Conservation (phyloP, 2,113 vertebrate genomes). For the Mirounga angustirostris region DNA sequence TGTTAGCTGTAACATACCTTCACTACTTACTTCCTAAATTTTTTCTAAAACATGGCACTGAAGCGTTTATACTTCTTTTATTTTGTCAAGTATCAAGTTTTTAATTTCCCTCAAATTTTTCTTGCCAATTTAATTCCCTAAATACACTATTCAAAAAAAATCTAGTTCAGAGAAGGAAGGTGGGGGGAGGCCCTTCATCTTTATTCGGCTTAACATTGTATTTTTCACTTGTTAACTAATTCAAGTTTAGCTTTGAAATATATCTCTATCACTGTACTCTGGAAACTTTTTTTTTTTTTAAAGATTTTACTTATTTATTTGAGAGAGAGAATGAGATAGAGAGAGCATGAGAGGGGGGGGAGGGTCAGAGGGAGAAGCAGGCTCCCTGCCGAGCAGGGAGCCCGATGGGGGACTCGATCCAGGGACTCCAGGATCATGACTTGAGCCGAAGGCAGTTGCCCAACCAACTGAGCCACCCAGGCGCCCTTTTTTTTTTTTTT, state of each 20-base stretch:
- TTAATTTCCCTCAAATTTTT: conserved; percentile 38
- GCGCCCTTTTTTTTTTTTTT: background rate
- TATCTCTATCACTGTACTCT: background rate
- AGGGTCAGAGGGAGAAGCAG: too few relatives aligned
- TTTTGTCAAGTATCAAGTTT: conserved; percentile 17
- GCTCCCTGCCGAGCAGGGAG: too few relatives aligned
- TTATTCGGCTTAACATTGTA: background rate
- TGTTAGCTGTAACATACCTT: background rate
- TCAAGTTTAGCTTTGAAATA: background rate
- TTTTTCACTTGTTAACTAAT: conserved; percentile 28
- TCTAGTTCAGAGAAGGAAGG: background rate
- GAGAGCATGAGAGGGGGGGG: too few relatives aligned
- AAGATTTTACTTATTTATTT: too few relatives aligned
- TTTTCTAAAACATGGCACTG: conserved; percentile 32
- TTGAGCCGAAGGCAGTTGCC: too few relatives aligned
- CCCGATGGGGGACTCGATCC: too few relatives aligned
- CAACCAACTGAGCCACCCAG: too few relatives aligned
- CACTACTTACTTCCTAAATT: background rate
- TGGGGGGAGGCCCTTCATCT: background rate
- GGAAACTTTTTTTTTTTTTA: background rate
- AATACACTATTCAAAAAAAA: conserved; percentile 25
- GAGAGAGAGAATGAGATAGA: too few relatives aligned
- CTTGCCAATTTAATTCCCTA: conserved; percentile 50
- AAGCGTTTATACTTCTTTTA: conserved; percentile 1
- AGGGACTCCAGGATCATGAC: too few relatives aligned